Evolutionary conservation across 1,140 invertebrate genomes (phyloP), one percentile per base, ranked within the genome.

Genomic region (Hyles vespertilio): DNA sequence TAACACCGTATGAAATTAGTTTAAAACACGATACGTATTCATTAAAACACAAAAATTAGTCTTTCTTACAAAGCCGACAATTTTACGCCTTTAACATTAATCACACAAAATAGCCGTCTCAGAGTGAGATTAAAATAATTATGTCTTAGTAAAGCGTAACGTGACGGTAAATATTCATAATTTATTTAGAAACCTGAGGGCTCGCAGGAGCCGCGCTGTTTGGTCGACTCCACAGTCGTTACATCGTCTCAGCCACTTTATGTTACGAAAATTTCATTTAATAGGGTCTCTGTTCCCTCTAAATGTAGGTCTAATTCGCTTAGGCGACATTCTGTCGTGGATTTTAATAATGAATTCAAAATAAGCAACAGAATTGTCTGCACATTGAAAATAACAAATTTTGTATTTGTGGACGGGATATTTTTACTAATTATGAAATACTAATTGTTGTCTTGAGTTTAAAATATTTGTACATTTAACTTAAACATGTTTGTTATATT

Each of bases 111-210:
- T 80, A 76, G 68, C 74, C 64, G 55, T 79, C 78, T 77, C 63
- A 63, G 72, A 73, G 77, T 73, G 65, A 79, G 74, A 84, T 84
- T 87, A 82, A 82, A 83, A 82, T 87, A 87, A 84, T 87, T 84
- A 81, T 72, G 72, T 74, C 81, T 71, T 71, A 78, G 79, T 81
- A 83, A 82, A 81, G 69, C 77, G 74, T 84, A 77, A 80, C 73
- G 71, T 81, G 72, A 78, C 70, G 69, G 84, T 82, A 81, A 84
- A 87, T 87, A 87, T 84, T 82, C 80, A 83, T 83, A 84, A 87
- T 83, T 84, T 84, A 86, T 86, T 84, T 75, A 82, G 73, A 83
- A 81, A 79, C 84, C 82, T 72, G 75, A 82, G 81, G 80, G 73
- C 72, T 61, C 61, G 72, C 67, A 70, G 70, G 69, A 67, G 65